Conservation (phyloP, 2,888 invertebrate genomes). For the Chrysolina americana region DNA sequence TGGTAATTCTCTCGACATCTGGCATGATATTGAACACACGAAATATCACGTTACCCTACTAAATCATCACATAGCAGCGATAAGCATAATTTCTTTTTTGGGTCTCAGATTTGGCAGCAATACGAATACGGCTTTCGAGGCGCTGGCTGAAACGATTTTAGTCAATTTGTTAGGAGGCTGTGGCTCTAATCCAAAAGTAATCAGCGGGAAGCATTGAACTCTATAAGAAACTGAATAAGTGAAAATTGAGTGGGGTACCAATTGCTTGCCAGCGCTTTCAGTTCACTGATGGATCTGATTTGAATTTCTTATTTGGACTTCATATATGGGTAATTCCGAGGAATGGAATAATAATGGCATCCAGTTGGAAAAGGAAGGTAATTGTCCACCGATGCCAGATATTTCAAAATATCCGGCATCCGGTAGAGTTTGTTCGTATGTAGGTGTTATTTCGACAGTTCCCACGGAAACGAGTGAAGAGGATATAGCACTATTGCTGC, state of each 20-base stretch:
- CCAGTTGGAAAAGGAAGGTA: too few relatives aligned
- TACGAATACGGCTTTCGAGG: slow-evolving; percentile 3
- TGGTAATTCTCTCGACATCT: slow-evolving; percentile 6
- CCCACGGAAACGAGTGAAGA: too few relatives aligned
- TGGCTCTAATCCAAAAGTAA: slow-evolving; percentile 22
- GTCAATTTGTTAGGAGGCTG: slow-evolving; percentile 14
- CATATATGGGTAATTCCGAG: too few relatives aligned
- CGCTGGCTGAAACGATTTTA: neutral
- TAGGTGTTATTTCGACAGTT: too few relatives aligned
- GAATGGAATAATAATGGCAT: too few relatives aligned
- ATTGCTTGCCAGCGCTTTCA: neutral
- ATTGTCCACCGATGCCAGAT: too few relatives aligned
- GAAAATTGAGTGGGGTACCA: neutral
- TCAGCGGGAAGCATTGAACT: slow-evolving; percentile 23
- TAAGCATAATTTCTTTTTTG: slow-evolving; percentile 22
- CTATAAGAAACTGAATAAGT: slow-evolving; percentile 5
- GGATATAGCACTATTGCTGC: too few relatives aligned
- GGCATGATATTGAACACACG: neutral
- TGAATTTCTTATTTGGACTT: too few relatives aligned
- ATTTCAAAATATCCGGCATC: too few relatives aligned
- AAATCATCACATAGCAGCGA: neutral
- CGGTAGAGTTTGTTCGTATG: too few relatives aligned
- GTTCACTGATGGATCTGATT: neutral
- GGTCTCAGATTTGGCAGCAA: slow-evolving; percentile 10
- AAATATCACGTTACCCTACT: slow-evolving; percentile 8